Conservation (phyloP, 2,797 vertebrate species). For the Periophthalmus magnuspinnatus region DNA sequence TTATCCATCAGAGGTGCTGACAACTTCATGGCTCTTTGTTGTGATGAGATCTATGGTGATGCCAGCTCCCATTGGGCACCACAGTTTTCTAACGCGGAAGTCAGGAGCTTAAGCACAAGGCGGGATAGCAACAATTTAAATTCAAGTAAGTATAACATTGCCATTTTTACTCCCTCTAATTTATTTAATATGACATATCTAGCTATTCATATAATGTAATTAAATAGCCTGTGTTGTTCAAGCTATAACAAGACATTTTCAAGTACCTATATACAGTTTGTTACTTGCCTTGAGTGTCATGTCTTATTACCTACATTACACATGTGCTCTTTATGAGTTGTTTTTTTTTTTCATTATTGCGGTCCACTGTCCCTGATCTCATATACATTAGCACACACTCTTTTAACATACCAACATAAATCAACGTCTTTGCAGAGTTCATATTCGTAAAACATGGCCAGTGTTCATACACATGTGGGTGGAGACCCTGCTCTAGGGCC, state of each 20-base stretch:
- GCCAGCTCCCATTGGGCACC: too few relatives aligned
- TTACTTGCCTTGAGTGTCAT: conserved; percentile 18
- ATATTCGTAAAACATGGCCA: conserved; percentile 13
- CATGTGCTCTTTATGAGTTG: neutral
- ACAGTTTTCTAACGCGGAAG: too few relatives aligned
- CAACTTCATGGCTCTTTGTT: too few relatives aligned
- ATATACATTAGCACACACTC: conserved; percentile 12
- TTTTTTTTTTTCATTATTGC: neutral
- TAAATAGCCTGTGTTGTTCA: neutral
- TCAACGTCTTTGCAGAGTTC: conserved; percentile 24
- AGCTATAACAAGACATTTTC: neutral
- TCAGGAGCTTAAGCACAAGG: too few relatives aligned
- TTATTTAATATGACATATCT: neutral
- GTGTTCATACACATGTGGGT: conserved; percentile 21
- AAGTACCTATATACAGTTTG: neutral
- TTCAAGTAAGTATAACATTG: neutral
- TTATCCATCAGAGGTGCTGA: too few relatives aligned
- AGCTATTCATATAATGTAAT: neutral
- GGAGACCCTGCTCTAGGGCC: conserved; percentile 17
- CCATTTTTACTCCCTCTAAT: neutral
- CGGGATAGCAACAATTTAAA: neutral
- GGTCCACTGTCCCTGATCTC: conserved; percentile 3
- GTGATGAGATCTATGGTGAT: too few relatives aligned
- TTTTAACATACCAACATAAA: conserved; percentile 34
- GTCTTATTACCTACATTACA: conserved; percentile 2